phyloP scores from a whole-genome alignment of 2,797 vertebrate genomes.

The Xenops minutus region DNA sequence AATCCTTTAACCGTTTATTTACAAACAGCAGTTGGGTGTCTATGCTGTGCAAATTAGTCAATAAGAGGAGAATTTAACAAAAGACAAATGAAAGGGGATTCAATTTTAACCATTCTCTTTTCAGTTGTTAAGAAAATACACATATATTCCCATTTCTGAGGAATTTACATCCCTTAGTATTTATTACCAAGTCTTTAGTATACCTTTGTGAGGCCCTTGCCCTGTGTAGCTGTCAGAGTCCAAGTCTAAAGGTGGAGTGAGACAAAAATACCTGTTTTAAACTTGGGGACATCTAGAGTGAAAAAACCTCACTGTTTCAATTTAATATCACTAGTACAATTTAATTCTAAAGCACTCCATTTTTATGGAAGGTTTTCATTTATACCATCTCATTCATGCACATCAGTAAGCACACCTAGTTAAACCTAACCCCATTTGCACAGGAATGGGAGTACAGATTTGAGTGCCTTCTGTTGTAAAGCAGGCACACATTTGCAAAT shows the following conservation, averaged over 20 bases:
- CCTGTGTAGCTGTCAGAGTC: background rate
- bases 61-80: background rate
- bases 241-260: background rate
- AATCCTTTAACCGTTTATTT: conserved; percentile 60
- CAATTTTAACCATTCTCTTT: background rate
- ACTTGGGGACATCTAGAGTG: background rate
- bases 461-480: background rate
- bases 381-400: background rate
- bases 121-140: background rate
- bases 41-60: conserved; percentile 52
- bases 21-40: conserved; percentile 57
- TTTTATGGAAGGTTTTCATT: background rate
- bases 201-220: background rate
- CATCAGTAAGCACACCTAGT: background rate
- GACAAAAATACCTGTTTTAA: background rate
- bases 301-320: background rate
- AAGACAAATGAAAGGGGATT: background rate
- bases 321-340: background rate
- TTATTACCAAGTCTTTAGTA: background rate
- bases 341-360: background rate
- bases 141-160: background rate
- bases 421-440: background rate
- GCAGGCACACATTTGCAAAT: background rate
- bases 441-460: background rate
- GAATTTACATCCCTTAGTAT: background rate